A percentile compares a stretch with the other conserved stretches of the same genome.
Conservation (phyloP, 2,888 invertebrate genomes). For the Amphipyra tragopoginis region DNA sequence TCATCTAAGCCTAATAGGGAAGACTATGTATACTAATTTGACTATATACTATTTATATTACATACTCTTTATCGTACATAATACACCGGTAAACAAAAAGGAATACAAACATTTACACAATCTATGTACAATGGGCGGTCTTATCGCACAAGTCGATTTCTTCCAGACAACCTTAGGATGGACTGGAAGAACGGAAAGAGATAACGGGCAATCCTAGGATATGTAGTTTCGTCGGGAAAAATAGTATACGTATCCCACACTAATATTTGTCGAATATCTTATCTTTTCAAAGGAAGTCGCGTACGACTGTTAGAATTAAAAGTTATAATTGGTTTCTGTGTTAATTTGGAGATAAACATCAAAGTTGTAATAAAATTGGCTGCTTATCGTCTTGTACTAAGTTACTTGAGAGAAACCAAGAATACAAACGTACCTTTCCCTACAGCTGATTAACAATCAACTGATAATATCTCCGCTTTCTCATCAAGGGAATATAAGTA, state of each 20-base stretch:
- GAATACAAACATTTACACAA: no score
- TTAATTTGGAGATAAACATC: conserved; percentile 2
- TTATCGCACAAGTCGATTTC: no score
- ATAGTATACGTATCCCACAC: conserved; percentile 4
- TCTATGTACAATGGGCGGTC: no score
- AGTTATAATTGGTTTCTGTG: conserved; percentile 13
- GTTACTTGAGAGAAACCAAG: conserved; percentile 23
- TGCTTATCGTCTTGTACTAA: conserved; percentile 12
- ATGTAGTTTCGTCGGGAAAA: neutral
- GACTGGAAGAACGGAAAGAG: no score
- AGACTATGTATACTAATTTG: no score
- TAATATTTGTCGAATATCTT: neutral
- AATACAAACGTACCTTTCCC: conserved; percentile 29
- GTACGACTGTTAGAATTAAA: neutral
- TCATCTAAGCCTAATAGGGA: no score
- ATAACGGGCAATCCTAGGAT: no score
- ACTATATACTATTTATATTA: no score
- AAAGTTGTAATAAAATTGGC: neutral
- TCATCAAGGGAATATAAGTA: conserved; percentile 31
- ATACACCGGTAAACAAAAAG: no score
- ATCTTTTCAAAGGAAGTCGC: conserved; percentile 6
- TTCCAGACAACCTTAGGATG: no score
- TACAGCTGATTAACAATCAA: conserved; percentile 36
- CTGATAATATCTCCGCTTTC: conserved; percentile 24
- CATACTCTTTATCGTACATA: no score